phyloP scores from a whole-genome alignment of 2,888 invertebrate genomes.

The Archaeoteleia sp. region DNA sequence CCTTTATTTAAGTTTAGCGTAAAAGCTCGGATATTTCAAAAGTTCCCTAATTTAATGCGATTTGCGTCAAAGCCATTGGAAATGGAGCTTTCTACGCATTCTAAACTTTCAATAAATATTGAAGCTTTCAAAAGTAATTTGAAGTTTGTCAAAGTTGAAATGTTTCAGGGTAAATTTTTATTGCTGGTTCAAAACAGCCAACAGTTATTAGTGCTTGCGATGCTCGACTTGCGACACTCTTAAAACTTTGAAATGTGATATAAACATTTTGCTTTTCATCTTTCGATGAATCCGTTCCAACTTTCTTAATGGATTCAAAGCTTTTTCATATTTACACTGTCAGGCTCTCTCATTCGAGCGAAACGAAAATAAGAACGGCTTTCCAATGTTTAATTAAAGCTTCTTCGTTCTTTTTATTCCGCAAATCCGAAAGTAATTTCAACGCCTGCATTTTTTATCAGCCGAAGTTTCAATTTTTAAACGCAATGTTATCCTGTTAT shows the following conservation, averaged over 20 bases:
- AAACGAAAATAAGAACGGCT: too few relatives aligned
- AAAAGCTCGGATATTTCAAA: constrained; percentile 30
- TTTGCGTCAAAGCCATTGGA: constrained; percentile 34
- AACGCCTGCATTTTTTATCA: too few relatives aligned
- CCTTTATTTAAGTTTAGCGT: constrained; percentile 31
- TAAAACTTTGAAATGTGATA: constrained; percentile 25
- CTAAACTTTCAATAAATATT: constrained; percentile 42
- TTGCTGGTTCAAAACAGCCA: constrained; percentile 11
- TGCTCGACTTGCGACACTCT: constrained; percentile 28
- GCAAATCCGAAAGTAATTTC: too few relatives aligned
- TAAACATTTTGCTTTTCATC: constrained; percentile 28
- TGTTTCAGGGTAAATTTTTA: constrained; percentile 32
- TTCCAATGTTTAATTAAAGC: too few relatives aligned
- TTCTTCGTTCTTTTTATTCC: too few relatives aligned
- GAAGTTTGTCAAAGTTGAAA: constrained; percentile 31
- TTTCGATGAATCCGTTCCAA: constrained; percentile 12
- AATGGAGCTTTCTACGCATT: constrained; percentile 37
- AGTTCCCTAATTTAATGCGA: constrained; percentile 39
- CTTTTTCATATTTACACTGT: background rate
- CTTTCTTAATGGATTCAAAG: constrained; percentile 18
- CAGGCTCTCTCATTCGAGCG: background rate
- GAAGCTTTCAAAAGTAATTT: constrained; percentile 33
- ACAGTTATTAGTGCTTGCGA: constrained; percentile 20
- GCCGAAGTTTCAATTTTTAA: too few relatives aligned
- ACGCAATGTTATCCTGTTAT: too few relatives aligned